Evolutionary conservation across 2,888 invertebrate genomes (phyloP), one percentile per base, ranked within the genome.

Genomic region (Dorcus parallelipipedus): DNA sequence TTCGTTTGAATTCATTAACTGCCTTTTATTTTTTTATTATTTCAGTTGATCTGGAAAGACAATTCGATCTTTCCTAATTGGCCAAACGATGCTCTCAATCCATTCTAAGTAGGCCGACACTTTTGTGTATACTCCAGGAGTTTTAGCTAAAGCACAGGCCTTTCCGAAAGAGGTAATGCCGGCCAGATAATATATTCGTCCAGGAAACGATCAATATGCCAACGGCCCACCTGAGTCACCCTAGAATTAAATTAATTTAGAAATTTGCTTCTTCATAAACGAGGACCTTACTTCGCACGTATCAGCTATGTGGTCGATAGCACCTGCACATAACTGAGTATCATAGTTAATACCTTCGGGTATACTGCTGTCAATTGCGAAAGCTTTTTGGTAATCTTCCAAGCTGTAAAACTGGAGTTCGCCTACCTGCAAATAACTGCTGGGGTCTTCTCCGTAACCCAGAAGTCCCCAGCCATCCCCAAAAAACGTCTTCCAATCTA

Each of bases 31-130:
- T 6, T 14, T 4, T 33, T 33, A 6, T 33, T 33, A n/a, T n/a
- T n/a, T n/a, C n/a, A 33, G 26, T 33, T 33, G 26, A 33, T 33
- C 26, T 33, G 26, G 26, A 33, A 33, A 33, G 1, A 33, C 26
- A 33, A 33, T 33, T 33, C 26, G 26, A 33, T 33, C 26, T 6
- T 33, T 5, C 5, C 5, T 33, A 7, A 33, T 49, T 17, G 80
- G 78, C 86, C 86, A 86, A 20, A 86, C 82, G 17, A 79, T 70
- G 38, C 72, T 74, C 69, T 86, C 85, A 39, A 87, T 82, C 86
- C 86, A 87, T 6, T 81, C 73, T 1, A 84, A 67, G 65, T 81
- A 86, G 48, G 79, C 47, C 2, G 78, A 78, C 0, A 86, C 82
- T 42, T 81, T 77, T 0, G 86, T 84, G 67, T 86, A 88, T 3